A percentile compares a stretch with the other conserved stretches of the same genome.
Conservation (phyloP, 1,140 invertebrate species). For the Pseudomyrmex sp. region DNA sequence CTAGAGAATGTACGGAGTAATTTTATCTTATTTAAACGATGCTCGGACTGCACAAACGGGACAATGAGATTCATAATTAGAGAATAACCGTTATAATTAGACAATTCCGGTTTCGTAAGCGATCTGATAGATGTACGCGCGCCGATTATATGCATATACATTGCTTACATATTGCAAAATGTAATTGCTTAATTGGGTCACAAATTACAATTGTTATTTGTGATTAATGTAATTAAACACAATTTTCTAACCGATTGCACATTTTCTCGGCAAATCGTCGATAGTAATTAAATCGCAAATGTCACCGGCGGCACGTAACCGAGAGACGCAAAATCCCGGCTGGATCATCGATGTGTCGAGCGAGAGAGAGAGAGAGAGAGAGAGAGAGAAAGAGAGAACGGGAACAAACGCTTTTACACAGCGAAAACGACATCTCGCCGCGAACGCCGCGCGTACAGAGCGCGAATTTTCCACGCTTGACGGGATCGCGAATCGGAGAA, state of each 20-base stretch:
- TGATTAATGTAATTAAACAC: conserved; percentile 33
- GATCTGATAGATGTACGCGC: background rate
- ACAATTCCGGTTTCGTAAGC: conserved; percentile 12
- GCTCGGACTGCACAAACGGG: background rate
- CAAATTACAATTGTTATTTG: conserved; percentile 41
- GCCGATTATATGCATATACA: conserved; percentile 33
- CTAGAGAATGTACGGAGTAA: background rate
- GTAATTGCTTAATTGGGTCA: conserved; percentile 46
- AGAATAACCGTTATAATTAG: conserved; percentile 29
- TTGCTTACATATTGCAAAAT: conserved; percentile 42
- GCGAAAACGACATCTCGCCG: conserved; percentile 26
- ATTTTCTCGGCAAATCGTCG: conserved; percentile 31
- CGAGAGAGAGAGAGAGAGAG: background rate
- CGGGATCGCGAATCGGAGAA: background rate
- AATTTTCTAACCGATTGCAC: conserved; percentile 49
- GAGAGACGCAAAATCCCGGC: background rate
- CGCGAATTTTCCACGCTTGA: conserved; percentile 23
- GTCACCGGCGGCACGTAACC: background rate
- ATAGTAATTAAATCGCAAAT: conserved; percentile 39
- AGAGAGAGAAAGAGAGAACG: too few species aligned
- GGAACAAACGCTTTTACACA: background rate
- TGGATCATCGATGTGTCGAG: background rate
- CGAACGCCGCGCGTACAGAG: background rate
- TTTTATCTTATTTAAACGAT: background rate
- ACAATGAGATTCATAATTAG: conserved; percentile 13